Evolutionary conservation across 1,140 invertebrate genomes (phyloP), one percentile per base, ranked within the genome.

Genomic region (Drosophila pectinifera): DNA sequence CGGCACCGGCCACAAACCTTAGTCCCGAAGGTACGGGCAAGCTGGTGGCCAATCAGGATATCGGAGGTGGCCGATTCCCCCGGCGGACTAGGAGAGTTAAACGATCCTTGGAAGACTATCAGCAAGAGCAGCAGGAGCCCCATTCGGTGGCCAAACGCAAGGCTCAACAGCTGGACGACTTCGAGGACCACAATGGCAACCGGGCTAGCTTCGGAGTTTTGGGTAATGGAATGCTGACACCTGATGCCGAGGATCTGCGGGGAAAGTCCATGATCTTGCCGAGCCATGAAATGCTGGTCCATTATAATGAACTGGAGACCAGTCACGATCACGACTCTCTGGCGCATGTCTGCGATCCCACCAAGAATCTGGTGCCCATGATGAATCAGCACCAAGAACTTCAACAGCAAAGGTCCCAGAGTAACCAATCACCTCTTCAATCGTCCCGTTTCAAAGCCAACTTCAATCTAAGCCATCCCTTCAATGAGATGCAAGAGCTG

Each of bases 181-280:
- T 78, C 0, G 77, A 77, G 18, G 81, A 85, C 53, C 81, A 85
- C 41, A 85, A 84, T 70, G 81, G 81, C 2, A 85, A 85, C 57
- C 77, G 57, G 3, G 26, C 51, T 22, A 14, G 11, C 1, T 77
- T 76, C 8, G 84, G 80, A 0, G 31, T 31, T 0, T 8, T 82
- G 18, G 75, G 58, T 10, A 79, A 68, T 46, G 76, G 59, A 0
- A 7, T 79, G 16, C 28, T 63, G 13, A 61, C 31, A 0, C 38
- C 59, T 7, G 54, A 68, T 24, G 16, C 39, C 14, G 64, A 48
- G 1, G 54, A 67, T 31, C 16, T 26, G 1, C 7, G 39, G 31
- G 13, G 22, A 18, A 11, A 34, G 2, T 4, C 16, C 0, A 3
- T 55, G 26, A 10, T 41, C 1, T 51, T 55, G 42, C 58, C 64